Conservation (phyloP, 2,113 vertebrate species). For the Brienomyrus brachyistius region DNA sequence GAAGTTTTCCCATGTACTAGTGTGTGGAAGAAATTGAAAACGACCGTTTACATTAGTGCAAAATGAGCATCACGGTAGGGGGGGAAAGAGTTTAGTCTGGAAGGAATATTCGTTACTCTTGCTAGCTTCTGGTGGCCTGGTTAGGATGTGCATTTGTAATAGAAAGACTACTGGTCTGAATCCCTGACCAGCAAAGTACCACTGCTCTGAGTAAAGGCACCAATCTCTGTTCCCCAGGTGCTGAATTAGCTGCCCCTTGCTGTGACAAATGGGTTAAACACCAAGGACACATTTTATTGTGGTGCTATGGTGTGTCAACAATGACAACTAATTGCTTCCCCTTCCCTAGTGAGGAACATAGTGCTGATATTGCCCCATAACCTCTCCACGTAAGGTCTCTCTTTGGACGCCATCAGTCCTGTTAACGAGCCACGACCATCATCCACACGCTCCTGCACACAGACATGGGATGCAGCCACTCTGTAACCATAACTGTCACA, state of each 20-base stretch:
- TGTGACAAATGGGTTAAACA: too few species aligned
- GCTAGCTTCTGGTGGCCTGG: too few species aligned
- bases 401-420: slow-evolving; percentile 52
- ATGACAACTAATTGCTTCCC: too few species aligned
- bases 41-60: slow-evolving; percentile 43
- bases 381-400: slow-evolving; percentile 57
- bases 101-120: slow-evolving; percentile 39
- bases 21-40: too few species aligned
- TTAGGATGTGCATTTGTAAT: too few species aligned
- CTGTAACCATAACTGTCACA: neutral
- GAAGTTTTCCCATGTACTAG: neutral
- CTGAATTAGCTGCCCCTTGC: too few species aligned
- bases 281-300: too few species aligned
- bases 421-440: slow-evolving; percentile 16
- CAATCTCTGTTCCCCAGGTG: too few species aligned
- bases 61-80: slow-evolving; percentile 50
- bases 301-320: too few species aligned
- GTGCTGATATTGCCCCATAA: slow-evolving; percentile 56
- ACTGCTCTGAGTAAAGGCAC: too few species aligned
- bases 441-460: neutral
- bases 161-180: too few species aligned
- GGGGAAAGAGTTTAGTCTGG: slow-evolving; percentile 50
- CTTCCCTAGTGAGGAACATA: slow-evolving; percentile 33
- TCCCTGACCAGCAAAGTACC: too few species aligned
- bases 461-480: neutral